phyloP scores from a whole-genome alignment of 2,797 vertebrate species.

The Sebastes flavidus region DNA sequence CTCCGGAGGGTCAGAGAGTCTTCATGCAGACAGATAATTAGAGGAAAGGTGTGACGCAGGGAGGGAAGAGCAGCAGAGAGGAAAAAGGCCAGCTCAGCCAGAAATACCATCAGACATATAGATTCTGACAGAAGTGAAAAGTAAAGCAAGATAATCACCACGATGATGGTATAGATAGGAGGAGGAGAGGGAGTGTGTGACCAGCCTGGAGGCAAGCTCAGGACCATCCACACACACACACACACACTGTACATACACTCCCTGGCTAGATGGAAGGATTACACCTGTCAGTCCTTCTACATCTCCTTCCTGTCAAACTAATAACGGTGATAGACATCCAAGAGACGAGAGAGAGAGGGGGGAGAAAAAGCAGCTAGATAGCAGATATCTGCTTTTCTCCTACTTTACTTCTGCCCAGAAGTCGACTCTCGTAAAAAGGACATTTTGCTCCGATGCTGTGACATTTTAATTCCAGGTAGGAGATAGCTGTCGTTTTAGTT shows the following conservation, averaged over 20 bases:
- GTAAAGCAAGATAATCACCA: constrained; percentile 19
- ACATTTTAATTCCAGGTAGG: constrained; percentile 34
- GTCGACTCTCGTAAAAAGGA: constrained; percentile 3
- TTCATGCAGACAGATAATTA: constrained; percentile 53
- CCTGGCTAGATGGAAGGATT: constrained; percentile 14
- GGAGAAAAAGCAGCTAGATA: not conserved
- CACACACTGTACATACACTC: not conserved
- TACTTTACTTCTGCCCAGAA: not conserved
- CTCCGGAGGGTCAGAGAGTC: constrained; percentile 17
- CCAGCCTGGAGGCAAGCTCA: constrained; percentile 18
- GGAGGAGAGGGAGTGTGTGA: not conserved
- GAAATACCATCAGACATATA: constrained; percentile 11
- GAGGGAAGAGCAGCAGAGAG: not conserved
- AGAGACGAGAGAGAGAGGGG: not conserved
- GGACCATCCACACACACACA: not conserved
- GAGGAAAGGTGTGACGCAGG: constrained; percentile 17
- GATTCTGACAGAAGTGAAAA: constrained; percentile 22
- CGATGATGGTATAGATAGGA: not conserved
- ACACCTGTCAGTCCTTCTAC: constrained; percentile 16
- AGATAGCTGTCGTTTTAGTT: not conserved
- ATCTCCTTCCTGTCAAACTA: constrained; percentile 28
- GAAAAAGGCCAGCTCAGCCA: constrained; percentile 23
- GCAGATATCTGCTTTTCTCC: not conserved
- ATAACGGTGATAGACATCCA: constrained; percentile 26
- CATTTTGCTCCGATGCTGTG: constrained; percentile 13